Conservation (phyloP, 2,888 invertebrate genomes). For the Coleophora deauratella region DNA sequence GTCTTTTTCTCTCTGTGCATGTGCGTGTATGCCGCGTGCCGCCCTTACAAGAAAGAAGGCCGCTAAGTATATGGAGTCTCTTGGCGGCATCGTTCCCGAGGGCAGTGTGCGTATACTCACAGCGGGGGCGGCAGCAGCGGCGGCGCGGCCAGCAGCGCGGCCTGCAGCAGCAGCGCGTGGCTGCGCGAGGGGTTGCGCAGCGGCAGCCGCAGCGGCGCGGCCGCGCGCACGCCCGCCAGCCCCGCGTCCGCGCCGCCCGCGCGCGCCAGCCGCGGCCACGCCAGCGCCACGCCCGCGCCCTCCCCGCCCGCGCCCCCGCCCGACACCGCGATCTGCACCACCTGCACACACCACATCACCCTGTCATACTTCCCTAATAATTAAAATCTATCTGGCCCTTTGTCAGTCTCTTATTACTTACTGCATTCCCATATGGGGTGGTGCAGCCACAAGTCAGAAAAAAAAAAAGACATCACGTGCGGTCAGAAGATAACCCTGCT, state of each 20-base stretch:
- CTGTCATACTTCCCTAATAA: neutral
- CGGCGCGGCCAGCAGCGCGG: conserved; percentile 18
- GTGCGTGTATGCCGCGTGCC: too few species aligned
- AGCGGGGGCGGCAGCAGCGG: conserved; percentile 9
- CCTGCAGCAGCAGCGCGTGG: conserved; percentile 79
- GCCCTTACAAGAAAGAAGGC: too few species aligned
- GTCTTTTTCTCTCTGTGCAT: too few species aligned
- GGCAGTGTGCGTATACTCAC: too few species aligned
- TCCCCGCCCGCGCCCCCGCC: conserved; percentile 16
- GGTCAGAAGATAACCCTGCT: too few species aligned
- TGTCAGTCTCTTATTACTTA: too few species aligned
- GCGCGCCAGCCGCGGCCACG: conserved; percentile 28
- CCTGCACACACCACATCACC: conserved; percentile 14
- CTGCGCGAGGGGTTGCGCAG: conserved; percentile 83
- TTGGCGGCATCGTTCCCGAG: too few species aligned
- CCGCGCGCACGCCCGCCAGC: conserved; percentile 33
- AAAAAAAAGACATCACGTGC: too few species aligned
- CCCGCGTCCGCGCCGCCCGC: conserved; percentile 12
- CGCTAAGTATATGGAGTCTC: too few species aligned
- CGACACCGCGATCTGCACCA: conserved; percentile 26
- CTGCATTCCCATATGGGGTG: too few species aligned
- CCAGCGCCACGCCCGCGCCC: conserved; percentile 17
- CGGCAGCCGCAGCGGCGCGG: conserved; percentile 76
- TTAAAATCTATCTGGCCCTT: too few species aligned
- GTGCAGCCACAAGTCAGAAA: too few species aligned